Base-by-base conservation (phyloP, 1,140 invertebrate genomes). In the Nephotettix cincticeps region DNA sequence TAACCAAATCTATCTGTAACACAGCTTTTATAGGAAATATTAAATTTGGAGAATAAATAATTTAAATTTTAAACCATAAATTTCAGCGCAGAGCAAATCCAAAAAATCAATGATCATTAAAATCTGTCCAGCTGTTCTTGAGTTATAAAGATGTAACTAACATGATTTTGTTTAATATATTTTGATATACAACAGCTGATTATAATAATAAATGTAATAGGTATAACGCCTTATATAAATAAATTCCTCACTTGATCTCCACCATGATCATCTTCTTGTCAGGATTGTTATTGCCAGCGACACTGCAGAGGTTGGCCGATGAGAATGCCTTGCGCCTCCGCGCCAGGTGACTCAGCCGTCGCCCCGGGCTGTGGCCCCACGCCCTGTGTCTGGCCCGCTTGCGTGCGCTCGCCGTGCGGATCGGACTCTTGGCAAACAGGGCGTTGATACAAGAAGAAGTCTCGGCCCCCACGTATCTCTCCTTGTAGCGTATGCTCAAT, bases 361-460 rank as follows among this genome's bases (percentile, higher is more conserved):
- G 85, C 0, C 88, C 88, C 0, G 89, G 89, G 40, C 89, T 90
- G 75, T 87, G 87, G 1, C 82, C 83, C 70, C 82, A 83, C 58
- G 79, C 84, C 74, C 83, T 82, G 72, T 84, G 81, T 68, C 83
- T 81, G 27, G 83, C 69, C 51, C 85, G 76, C 72, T 88, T 88
- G 69, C 79, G 84, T 0, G 86, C 84, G 78, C 84, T 89, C 58
- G 79, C 81, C 21, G 72, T 73, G 19, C 61, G 25, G 3, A 83
- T 81, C 9, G 82, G 81, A 54, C 84, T 83, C 66, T 82, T 77
- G 0, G 83, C 82, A 56, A 84, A 86, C 76, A 86, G 85, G 30
- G 86, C 80, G 58, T 85, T 88, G 71, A 89, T 88, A 68, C 85
- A 88, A 0, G 87, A 88, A 68, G 88, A 85, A 0, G 89, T 90